Percentiles rank a stretch among this genome's conserved stretches.
phyloP scores from a whole-genome alignment of 2,888 invertebrate genomes.

The Drosophila kanekoi region DNA sequence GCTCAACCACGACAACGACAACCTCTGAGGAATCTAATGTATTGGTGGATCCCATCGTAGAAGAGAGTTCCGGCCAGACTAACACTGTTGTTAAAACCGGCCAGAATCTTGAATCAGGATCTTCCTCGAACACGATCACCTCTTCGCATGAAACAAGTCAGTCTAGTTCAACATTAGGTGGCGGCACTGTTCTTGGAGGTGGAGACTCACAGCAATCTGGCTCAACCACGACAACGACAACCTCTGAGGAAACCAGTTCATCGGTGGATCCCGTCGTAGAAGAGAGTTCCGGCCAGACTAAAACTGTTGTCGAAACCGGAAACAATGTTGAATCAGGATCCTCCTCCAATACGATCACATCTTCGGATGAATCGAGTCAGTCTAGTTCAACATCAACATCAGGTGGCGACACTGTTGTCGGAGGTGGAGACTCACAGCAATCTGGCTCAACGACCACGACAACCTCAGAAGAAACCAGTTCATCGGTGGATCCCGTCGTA shows the following conservation, averaged over 20 bases:
- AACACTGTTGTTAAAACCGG: neutral
- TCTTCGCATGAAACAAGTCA: neutral
- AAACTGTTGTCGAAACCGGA: neutral
- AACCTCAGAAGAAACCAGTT: constrained; percentile 7
- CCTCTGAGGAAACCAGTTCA: neutral
- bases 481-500: neutral
- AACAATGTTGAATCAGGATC: neutral
- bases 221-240: neutral
- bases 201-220: neutral
- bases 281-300: neutral
- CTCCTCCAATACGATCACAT: neutral
- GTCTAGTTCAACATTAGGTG: neutral
- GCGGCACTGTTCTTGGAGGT: neutral
- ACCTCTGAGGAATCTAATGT: neutral
- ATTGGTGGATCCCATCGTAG: neutral
- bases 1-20: neutral
- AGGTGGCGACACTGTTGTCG: neutral
- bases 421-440: neutral
- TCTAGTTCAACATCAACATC: neutral
- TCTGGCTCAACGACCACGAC: constrained; percentile 1
- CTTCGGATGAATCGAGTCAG: neutral
- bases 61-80: neutral
- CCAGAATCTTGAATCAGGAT: neutral
- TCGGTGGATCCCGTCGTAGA: neutral
- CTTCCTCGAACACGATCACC: neutral